phyloP scores from a whole-genome alignment of 2,113 vertebrate species.

The Struthio camelus region DNA sequence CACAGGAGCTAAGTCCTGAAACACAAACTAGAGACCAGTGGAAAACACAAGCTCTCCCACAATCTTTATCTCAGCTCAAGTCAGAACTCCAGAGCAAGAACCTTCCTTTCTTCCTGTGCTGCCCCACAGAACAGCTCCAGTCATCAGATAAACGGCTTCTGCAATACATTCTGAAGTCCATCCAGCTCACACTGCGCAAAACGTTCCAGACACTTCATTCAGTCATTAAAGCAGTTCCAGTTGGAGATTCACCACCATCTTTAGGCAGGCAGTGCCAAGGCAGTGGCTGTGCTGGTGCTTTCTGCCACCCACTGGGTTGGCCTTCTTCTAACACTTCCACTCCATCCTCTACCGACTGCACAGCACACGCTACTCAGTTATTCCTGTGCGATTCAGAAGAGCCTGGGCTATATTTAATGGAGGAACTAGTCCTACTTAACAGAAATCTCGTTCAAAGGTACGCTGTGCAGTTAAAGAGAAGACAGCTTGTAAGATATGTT shows the following conservation, averaged over 20 bases:
- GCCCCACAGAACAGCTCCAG: not conserved
- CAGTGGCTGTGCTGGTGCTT: not conserved
- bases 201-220: slow-evolving; percentile 1
- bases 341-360: not conserved
- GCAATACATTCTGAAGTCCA: not conserved
- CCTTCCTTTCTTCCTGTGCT: not conserved
- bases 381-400: not conserved
- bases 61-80: not conserved
- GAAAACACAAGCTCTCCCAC: not conserved
- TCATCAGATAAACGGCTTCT: not conserved
- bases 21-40: not conserved
- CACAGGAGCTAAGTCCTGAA: not conserved
- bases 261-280: not conserved
- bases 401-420: not conserved
- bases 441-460: not conserved
- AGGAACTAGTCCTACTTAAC: not conserved
- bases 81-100: not conserved
- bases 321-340: not conserved
- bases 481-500: not conserved
- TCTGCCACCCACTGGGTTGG: not conserved
- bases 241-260: not conserved
- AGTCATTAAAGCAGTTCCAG: not conserved
- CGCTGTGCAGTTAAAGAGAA: not conserved
- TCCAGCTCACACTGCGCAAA: not conserved
- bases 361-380: not conserved